Evolutionary conservation across 2,113 vertebrate genomes (phyloP), one percentile per base, ranked within the genome.

Genomic region (Oryzias melastigma): DNA sequence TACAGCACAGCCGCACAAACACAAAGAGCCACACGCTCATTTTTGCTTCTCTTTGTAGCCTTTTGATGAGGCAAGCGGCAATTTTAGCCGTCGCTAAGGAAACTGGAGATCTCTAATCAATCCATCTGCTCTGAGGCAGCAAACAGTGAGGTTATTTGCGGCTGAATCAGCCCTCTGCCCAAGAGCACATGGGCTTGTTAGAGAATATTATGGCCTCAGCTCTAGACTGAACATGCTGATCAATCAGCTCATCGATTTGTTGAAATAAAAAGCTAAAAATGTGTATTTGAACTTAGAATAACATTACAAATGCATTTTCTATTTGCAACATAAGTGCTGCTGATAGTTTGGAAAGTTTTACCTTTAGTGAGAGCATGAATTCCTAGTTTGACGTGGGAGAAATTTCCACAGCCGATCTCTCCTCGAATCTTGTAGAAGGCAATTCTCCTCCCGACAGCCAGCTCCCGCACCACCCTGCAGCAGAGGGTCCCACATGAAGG

Each of bases 341-440:
- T 35, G 0, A 15, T 29, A 16, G 29, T 7, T 14, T 4, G 14
- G 0, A 43, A 0, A 47, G 15, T 19, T 87, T 65, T 94, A 97
- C 97, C 97, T 97, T 94, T 98, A 49, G 94, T 97, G 57, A 99
- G 89, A 17, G 94, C 93, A 80, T 99, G 97, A 77, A 99, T 92
- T 67, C 96, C 96, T 17, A 98, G 92, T 73, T 97, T 98, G 82
- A 99, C 97, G 68, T 98, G 96, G 0, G 97, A 99, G 67, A 99
- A 99, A 89, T 98, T 99, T n/a, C 97, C 97, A 25, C 93, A 95
- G 67, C 97, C 97, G 4, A 99, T 95, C 81, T 99, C 94, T 40
- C 96, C 97, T 22, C 95, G 93, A 70, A 99, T 87, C 75, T 95
- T 93, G 81, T 99, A 99, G 89, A 99, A 96, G 77, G 95, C 95